phyloP scores from a whole-genome alignment of 2,113 vertebrate genomes.

The Salvator merianae region DNA sequence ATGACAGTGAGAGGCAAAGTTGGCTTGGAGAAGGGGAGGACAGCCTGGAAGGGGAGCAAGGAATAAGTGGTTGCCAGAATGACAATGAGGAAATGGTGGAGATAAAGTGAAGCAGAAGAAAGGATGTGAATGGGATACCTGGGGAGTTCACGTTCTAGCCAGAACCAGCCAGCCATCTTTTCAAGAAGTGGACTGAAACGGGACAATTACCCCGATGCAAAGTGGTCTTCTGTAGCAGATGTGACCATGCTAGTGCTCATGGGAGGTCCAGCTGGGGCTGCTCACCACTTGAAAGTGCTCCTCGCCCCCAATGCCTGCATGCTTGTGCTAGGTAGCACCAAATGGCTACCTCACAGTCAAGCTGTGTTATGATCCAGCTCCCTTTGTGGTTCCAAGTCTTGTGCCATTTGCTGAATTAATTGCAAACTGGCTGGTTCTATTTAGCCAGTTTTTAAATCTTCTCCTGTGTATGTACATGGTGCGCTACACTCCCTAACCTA shows the following conservation, averaged over 20 bases:
- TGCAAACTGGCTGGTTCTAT: background rate
- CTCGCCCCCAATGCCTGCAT: conserved; percentile 1
- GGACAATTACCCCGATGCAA: background rate
- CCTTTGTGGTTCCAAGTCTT: conserved; percentile 7
- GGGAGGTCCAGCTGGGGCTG: background rate
- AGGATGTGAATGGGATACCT: background rate
- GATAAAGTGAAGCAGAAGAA: background rate
- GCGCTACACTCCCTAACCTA: background rate
- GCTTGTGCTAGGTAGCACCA: background rate
- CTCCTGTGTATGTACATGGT: background rate
- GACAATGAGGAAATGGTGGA: background rate
- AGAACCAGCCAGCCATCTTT: background rate
- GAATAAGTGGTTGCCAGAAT: background rate
- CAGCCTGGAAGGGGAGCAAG: background rate
- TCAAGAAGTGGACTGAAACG: background rate
- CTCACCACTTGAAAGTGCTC: background rate
- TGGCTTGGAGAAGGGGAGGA: conserved; percentile 12
- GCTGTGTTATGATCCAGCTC: background rate
- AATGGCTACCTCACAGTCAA: background rate
- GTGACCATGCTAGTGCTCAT: background rate
- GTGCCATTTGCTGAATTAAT: conserved; percentile 15
- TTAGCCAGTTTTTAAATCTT: background rate
- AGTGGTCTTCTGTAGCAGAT: background rate
- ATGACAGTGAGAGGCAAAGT: background rate
- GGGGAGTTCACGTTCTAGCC: background rate